These are phyloP conservation scores for Tribolium castaneum DNA, from an alignment of 1,140 invertebrate species.

Conservation along the genomic window DNA sequence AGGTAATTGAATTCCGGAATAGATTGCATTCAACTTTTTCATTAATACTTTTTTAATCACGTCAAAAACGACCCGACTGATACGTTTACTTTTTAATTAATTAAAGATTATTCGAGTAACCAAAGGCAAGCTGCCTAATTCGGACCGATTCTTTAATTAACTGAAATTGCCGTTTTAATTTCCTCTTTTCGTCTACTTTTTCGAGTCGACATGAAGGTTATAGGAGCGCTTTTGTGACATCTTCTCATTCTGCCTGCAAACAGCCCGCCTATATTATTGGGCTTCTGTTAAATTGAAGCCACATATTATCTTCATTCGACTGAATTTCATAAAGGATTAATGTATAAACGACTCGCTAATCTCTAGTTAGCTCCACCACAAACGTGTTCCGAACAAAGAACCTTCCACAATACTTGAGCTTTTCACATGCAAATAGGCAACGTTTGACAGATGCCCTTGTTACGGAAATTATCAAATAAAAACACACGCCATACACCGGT, in stretches of 20 bases:
- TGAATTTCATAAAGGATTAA: slow-evolving; percentile 35
- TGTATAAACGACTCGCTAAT: slow-evolving; percentile 36
- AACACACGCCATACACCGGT: not conserved
- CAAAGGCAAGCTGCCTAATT: slow-evolving; percentile 1
- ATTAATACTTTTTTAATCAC: slow-evolving; percentile 49
- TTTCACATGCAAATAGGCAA: slow-evolving; percentile 35
- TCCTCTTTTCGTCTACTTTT: not conserved
- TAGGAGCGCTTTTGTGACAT: not conserved
- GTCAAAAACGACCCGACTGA: slow-evolving; percentile 37
- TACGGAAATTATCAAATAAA: slow-evolving; percentile 25
- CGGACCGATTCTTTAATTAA: slow-evolving; percentile 12
- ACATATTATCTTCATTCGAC: slow-evolving; percentile 26
- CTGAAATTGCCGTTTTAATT: slow-evolving; percentile 12
- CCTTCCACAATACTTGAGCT: slow-evolving; percentile 34
- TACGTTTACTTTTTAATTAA: slow-evolving; percentile 36
- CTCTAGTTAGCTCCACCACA: slow-evolving; percentile 36
- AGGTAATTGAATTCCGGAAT: slow-evolving; percentile 44
- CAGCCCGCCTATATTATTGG: slow-evolving; percentile 4
- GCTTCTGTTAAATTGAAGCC: slow-evolving; percentile 19
- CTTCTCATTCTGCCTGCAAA: not conserved
- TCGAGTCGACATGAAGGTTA: not conserved
- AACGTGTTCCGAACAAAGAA: slow-evolving; percentile 36
- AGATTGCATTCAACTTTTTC: slow-evolving; percentile 41
- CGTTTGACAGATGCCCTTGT: slow-evolving; percentile 36
- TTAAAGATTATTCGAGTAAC: slow-evolving; percentile 37